A percentile compares a stretch with the other conserved stretches of the same genome.
These are phyloP conservation scores for Erebia palarica DNA, from an alignment of 2,888 invertebrate species.

Conservation along the genomic window DNA sequence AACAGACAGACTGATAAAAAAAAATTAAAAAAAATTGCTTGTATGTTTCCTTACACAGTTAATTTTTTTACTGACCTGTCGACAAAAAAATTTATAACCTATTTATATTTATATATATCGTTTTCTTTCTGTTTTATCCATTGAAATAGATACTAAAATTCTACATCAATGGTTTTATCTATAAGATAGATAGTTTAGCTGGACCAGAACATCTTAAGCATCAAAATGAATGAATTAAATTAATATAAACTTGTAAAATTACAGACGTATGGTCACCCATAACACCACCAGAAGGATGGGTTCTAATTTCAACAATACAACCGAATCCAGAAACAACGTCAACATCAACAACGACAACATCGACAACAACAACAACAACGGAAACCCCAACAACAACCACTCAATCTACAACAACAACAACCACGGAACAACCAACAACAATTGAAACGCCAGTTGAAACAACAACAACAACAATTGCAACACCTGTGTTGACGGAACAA, in stretches of 20 bases:
- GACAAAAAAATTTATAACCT: too few relatives aligned
- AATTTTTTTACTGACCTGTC: too few relatives aligned
- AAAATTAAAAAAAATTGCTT: too few relatives aligned
- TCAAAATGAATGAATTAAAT: neutral
- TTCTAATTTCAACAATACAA: constrained; percentile 73
- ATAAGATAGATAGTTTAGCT: too few relatives aligned
- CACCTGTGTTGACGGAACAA: constrained; percentile 35
- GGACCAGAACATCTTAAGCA: too few relatives aligned
- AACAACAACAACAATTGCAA: constrained; percentile 56
- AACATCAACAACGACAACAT: constrained; percentile 44
- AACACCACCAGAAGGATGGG: constrained; percentile 86
- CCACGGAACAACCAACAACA: constrained; percentile 44
- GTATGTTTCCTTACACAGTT: too few relatives aligned
- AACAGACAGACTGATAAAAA: too few relatives aligned
- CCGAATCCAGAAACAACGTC: constrained; percentile 62
- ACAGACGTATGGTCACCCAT: constrained; percentile 84
- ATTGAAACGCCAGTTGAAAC: constrained; percentile 44
- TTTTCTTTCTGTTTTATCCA: too few relatives aligned
- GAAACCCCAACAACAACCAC: constrained; percentile 44
- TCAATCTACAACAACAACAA: constrained; percentile 45
- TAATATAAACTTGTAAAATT: constrained; percentile 41
- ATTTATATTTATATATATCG: too few relatives aligned
- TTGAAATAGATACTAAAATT: too few relatives aligned
- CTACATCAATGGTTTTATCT: too few relatives aligned
- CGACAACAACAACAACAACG: constrained; percentile 45